These are phyloP conservation scores for Brachionus plicatilis DNA, from an alignment of 1,140 invertebrate genomes.

Conservation along the genomic window DNA sequence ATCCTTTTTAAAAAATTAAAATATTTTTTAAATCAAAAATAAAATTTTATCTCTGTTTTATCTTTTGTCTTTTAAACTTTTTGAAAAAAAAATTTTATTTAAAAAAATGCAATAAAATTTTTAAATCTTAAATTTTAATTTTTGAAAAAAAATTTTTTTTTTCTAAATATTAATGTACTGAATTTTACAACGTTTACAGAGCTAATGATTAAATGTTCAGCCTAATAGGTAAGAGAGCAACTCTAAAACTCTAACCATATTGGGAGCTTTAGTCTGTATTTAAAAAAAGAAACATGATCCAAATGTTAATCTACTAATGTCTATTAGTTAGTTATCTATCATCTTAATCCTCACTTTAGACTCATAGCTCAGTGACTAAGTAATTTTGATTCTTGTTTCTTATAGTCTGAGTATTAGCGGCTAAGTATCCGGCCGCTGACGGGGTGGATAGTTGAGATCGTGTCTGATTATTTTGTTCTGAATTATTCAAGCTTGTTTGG, in stretches of 20 bases:
- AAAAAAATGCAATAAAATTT: no score
- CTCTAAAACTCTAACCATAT: neutral
- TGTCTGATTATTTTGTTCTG: neutral
- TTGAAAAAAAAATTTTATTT: no score
- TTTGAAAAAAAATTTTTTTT: no score
- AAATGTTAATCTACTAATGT: neutral
- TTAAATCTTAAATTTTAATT: no score
- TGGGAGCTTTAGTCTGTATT: neutral
- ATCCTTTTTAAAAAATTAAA: no score
- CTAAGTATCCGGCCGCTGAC: neutral
- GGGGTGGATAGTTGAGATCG: neutral
- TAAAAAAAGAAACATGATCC: neutral
- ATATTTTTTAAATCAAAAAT: no score
- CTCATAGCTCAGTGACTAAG: slow-evolving; percentile 18
- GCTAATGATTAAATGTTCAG: neutral
- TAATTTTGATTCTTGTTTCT: neutral
- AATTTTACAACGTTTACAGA: no score
- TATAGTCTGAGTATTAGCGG: neutral
- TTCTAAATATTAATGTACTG: no score
- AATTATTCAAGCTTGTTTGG: neutral
- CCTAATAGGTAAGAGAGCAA: neutral
- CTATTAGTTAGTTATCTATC: neutral
- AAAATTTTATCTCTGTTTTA: no score
- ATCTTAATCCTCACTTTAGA: neutral
- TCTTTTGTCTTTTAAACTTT: no score